These are phyloP conservation scores for Bradypodion pumilum DNA, from an alignment of 2,797 vertebrate species.

Conservation along the genomic window DNA sequence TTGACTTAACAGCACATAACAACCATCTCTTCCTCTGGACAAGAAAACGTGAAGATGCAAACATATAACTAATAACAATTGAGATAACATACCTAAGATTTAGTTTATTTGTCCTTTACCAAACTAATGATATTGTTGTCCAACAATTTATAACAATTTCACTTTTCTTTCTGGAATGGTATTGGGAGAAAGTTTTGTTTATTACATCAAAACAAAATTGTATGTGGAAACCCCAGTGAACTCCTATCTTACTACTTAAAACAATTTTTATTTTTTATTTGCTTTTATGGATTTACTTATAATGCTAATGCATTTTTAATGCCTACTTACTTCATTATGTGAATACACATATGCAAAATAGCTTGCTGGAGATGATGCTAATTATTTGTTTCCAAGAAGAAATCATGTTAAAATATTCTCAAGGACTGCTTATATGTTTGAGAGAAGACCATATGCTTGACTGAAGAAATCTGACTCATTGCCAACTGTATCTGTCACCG, in stretches of 20 bases:
- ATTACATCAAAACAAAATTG: neutral
- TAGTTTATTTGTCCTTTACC: neutral
- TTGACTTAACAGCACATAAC: neutral
- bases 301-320: conserved; percentile 33
- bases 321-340: conserved; percentile 27
- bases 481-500: conserved; percentile 26
- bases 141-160: neutral
- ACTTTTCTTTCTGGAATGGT: neutral
- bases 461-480: conserved; percentile 10
- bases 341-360: conserved; percentile 33
- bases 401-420: conserved; percentile 6
- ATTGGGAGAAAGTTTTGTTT: neutral
- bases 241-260: conserved; percentile 4
- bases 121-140: neutral
- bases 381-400: conserved; percentile 31
- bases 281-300: conserved; percentile 34
- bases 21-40: neutral
- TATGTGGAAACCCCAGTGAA: conserved; percentile 7
- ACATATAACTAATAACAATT: neutral
- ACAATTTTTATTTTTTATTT: conserved; percentile 33
- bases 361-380: conserved; percentile 15
- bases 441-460: neutral
- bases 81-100: neutral
- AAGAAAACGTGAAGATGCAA: neutral
- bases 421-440: neutral